Conservation (phyloP, 2,888 invertebrate genomes). For the Pimpla rufipes region DNA sequence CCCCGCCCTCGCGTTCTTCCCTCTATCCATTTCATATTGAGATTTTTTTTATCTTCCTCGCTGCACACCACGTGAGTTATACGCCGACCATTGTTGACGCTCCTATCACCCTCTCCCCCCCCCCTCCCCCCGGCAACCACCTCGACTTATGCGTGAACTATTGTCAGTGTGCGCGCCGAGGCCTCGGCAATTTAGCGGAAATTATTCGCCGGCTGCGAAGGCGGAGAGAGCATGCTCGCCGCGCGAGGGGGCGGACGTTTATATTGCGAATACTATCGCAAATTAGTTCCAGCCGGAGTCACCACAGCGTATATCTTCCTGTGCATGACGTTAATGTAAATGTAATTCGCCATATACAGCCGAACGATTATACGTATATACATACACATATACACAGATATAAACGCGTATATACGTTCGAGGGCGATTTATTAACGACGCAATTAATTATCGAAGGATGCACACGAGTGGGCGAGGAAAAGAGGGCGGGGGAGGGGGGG, state of each 20-base stretch:
- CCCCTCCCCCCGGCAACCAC: slow-evolving; percentile 8
- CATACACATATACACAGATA: slow-evolving; percentile 19
- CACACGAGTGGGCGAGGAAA: neutral
- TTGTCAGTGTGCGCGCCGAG: slow-evolving; percentile 46
- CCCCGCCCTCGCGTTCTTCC: neutral
- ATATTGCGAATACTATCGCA: slow-evolving; percentile 67
- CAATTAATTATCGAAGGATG: slow-evolving; percentile 60
- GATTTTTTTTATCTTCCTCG: slow-evolving; percentile 11
- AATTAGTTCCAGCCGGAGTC: slow-evolving; percentile 65
- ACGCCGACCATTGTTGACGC: slow-evolving; percentile 10
- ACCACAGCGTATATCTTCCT: slow-evolving; percentile 62
- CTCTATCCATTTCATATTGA: slow-evolving; percentile 3
- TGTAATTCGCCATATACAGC: slow-evolving; percentile 56
- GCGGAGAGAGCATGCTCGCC: slow-evolving; percentile 14
- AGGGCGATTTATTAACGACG: slow-evolving; percentile 51
- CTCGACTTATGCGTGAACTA: slow-evolving; percentile 45
- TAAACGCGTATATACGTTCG: slow-evolving; percentile 37
- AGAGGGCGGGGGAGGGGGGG: neutral
- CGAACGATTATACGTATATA: neutral
- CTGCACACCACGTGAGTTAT: neutral
- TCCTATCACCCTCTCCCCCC: slow-evolving; percentile 43
- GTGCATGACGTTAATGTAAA: slow-evolving; percentile 68
- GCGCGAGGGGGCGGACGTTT: slow-evolving; percentile 42
- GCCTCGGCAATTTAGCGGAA: slow-evolving; percentile 56
- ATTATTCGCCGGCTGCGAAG: slow-evolving; percentile 63